Evolutionary conservation across 2,113 vertebrate genomes (phyloP).

Genomic region (Dinomys branickii): DNA sequence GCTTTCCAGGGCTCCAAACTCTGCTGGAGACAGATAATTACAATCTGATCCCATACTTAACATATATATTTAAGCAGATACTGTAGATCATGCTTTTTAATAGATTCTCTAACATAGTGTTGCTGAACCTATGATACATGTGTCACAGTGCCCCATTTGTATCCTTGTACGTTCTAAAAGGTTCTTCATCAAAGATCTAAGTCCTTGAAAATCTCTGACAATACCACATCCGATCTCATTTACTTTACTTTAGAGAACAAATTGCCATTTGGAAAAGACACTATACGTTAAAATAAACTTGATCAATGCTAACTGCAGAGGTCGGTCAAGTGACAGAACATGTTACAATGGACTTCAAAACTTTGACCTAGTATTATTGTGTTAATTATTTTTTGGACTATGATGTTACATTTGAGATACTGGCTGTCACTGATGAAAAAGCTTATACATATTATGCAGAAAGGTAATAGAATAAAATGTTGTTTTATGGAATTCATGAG

Average conservation of each 20-base stretch:
- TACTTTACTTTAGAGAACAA: background rate
- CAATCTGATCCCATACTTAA: background rate
- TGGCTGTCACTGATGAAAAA: background rate
- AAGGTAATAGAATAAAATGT: background rate
- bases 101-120: background rate
- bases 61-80: background rate
- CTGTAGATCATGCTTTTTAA: background rate
- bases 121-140: background rate
- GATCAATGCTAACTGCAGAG: background rate
- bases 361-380: background rate
- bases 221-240: background rate
- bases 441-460: background rate
- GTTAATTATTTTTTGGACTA: background rate
- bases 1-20: background rate
- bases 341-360: background rate
- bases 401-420: background rate
- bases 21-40: background rate
- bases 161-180: background rate
- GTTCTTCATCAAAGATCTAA: background rate
- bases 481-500: background rate
- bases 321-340: background rate
- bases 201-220: background rate
- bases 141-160: background rate
- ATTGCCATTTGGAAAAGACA: constrained; percentile 2
- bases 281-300: background rate